A percentile compares a stretch with the other conserved stretches of the same genome.
Evolutionary conservation across 2,797 vertebrate genomes (phyloP).

Genomic region (Rhynchotus rufescens): DNA sequence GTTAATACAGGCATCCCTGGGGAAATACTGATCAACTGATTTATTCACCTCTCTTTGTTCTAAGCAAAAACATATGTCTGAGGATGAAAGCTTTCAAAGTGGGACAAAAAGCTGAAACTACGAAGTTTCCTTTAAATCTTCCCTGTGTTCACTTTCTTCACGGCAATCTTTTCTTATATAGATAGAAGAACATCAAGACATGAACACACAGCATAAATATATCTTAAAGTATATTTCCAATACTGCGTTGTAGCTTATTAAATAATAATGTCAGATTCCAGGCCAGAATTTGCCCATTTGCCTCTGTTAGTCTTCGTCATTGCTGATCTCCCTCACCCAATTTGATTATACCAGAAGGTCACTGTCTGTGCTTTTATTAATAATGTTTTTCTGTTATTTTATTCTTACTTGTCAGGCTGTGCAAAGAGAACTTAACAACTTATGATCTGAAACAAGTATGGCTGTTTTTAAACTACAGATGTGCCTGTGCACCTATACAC

Average conservation of each 20-base stretch:
- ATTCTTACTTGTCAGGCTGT: background rate
- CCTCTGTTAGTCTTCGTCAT: background rate
- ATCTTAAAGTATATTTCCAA: background rate
- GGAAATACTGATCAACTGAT: slow-evolving; percentile 60
- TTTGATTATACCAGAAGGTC: background rate
- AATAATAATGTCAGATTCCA: background rate
- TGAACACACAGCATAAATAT: background rate
- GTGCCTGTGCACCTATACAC: background rate
- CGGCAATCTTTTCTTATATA: background rate
- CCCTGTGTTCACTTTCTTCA: background rate
- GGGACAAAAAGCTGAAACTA: slow-evolving; percentile 11
- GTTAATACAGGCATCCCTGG: slow-evolving; percentile 66
- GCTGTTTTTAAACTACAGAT: background rate
- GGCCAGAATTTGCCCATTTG: background rate
- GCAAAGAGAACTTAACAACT: background rate
- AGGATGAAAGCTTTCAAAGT: slow-evolving; percentile 50
- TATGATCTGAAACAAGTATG: background rate
- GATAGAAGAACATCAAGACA: background rate
- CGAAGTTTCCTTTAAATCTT: background rate
- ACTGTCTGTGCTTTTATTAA: background rate
- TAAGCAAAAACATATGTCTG: slow-evolving; percentile 77
- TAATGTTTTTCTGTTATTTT: background rate
- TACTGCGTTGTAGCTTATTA: background rate
- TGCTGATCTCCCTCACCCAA: background rate
- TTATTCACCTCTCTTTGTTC: slow-evolving; percentile 74